Evolutionary conservation across 2,888 invertebrate genomes (phyloP).

Genomic region (Actias luna): DNA sequence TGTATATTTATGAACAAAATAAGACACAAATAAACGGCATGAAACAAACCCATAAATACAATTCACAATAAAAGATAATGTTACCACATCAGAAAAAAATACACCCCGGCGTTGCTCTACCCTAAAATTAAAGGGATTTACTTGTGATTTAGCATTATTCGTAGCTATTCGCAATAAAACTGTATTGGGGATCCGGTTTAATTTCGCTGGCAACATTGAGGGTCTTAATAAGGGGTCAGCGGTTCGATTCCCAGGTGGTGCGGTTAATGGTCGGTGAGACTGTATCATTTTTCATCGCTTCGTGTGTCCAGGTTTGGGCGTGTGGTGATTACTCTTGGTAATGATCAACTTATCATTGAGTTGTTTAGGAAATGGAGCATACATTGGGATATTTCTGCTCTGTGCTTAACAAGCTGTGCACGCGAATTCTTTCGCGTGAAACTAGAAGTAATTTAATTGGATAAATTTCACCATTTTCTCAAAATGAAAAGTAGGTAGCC

Average conservation of each 20-base stretch:
- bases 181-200: slow-evolving; percentile 66
- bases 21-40: background rate
- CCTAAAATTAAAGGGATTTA: slow-evolving; percentile 61
- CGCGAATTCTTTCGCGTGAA: too few relatives aligned
- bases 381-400: too few relatives aligned
- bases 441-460: too few relatives aligned
- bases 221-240: slow-evolving; percentile 23
- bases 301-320: background rate
- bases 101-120: slow-evolving; percentile 44
- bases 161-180: slow-evolving; percentile 70
- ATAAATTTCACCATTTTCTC: too few relatives aligned
- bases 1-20: background rate
- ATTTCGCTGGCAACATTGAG: slow-evolving; percentile 55
- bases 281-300: slow-evolving; percentile 4
- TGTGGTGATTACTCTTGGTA: background rate
- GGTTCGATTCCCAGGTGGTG: slow-evolving; percentile 14
- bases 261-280: slow-evolving; percentile 19
- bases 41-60: slow-evolving; percentile 55
- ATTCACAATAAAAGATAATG: slow-evolving; percentile 68
- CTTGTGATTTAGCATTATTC: slow-evolving; percentile 70
- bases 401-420: too few relatives aligned
- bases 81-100: slow-evolving; percentile 48
- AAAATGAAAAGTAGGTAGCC: too few relatives aligned
- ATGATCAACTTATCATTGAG: background rate
- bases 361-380: background rate